phyloP scores from a whole-genome alignment of 2,888 invertebrate genomes.

The Oscheius sp. region DNA sequence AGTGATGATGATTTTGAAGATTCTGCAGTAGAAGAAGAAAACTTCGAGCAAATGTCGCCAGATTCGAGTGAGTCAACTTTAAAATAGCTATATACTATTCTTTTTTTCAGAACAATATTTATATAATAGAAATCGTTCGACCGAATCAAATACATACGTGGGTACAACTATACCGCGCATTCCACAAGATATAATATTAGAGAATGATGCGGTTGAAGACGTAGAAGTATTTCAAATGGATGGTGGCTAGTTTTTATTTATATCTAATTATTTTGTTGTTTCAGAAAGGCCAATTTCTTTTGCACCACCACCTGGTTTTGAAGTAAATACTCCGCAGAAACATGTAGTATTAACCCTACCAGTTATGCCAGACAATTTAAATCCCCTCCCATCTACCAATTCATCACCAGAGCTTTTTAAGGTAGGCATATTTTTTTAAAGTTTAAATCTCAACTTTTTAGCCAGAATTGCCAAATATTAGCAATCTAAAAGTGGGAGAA shows the following conservation, averaged over 20 bases:
- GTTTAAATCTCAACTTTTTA: background rate
- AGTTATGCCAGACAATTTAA: background rate
- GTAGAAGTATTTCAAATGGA: slow-evolving; percentile 49
- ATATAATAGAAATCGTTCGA: slow-evolving; percentile 46
- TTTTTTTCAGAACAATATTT: slow-evolving; percentile 52
- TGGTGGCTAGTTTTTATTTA: slow-evolving; percentile 36
- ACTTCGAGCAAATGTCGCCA: slow-evolving; percentile 48
- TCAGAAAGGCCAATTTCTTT: background rate
- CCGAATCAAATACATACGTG: slow-evolving; percentile 42
- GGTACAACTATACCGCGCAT: slow-evolving; percentile 19
- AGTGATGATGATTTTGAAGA: slow-evolving; percentile 59
- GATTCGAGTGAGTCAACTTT: slow-evolving; percentile 41
- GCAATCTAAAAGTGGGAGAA: slow-evolving; percentile 31
- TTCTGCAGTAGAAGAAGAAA: slow-evolving; percentile 60
- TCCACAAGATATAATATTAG: slow-evolving; percentile 27
- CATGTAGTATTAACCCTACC: slow-evolving; percentile 19
- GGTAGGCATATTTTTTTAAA: background rate
- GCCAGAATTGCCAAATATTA: slow-evolving; percentile 33
- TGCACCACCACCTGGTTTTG: slow-evolving; percentile 10
- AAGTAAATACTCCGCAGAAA: background rate
- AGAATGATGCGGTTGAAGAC: slow-evolving; percentile 15
- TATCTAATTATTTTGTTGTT: background rate
- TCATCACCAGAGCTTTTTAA: background rate
- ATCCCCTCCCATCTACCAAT: background rate
- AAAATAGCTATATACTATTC: no score